Conservation (phyloP, 2,797 vertebrate genomes). For the Scleropages formosus region DNA sequence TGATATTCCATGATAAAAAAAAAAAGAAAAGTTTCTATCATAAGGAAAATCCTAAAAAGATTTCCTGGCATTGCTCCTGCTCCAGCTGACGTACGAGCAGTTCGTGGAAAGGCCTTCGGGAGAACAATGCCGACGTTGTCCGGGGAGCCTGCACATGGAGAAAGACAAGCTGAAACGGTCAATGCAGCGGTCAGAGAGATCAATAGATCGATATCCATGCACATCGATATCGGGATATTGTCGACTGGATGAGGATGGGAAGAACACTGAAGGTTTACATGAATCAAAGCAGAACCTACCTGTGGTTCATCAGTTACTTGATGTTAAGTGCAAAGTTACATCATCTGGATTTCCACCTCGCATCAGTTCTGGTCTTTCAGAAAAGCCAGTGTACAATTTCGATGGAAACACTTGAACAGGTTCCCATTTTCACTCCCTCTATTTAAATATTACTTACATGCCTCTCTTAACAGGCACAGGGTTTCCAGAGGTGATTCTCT, state of each 20-base stretch:
- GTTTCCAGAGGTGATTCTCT: not conserved
- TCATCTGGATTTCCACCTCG: not conserved
- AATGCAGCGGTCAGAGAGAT: constrained; percentile 7
- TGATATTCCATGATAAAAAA: constrained; percentile 16
- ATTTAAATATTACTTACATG: not conserved
- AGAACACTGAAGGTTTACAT: not conserved
- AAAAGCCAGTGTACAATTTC: no score
- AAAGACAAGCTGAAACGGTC: constrained; percentile 22
- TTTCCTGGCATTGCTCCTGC: not conserved
- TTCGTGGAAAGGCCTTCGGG: constrained; percentile 9
- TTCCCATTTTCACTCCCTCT: no score
- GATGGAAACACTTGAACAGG: no score
- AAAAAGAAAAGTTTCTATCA: not conserved
- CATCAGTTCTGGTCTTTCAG: not conserved
- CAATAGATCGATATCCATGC: constrained; percentile 26
- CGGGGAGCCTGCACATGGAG: constrained; percentile 10
- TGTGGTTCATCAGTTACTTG: no score
- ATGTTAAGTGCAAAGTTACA: not conserved
- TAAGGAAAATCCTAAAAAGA: constrained; percentile 19
- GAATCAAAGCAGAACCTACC: not conserved
- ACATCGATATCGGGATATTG: constrained; percentile 10
- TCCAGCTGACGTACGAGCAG: constrained; percentile 4
- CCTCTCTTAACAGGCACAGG: no score
- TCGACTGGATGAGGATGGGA: not conserved
- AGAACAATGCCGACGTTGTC: constrained; percentile 18